These are phyloP conservation scores for Ceramica pisi DNA, from an alignment of 2,888 invertebrate species.

Conservation along the genomic window DNA sequence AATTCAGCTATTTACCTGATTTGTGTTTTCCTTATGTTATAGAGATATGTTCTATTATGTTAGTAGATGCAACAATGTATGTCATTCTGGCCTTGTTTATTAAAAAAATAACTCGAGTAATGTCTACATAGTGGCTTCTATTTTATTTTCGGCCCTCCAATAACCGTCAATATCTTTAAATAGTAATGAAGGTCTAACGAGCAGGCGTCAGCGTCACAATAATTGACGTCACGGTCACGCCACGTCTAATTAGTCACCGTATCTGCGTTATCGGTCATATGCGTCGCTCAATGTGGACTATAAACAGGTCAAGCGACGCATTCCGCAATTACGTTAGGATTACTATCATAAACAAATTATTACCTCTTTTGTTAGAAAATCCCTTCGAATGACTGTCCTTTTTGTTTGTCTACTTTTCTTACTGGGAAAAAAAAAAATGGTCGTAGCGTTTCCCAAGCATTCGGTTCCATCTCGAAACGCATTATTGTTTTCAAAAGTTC, in stretches of 20 bases:
- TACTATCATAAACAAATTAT: slow-evolving; percentile 10
- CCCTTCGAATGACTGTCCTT: not conserved
- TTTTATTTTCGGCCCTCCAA: not conserved
- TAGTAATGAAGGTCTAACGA: not conserved
- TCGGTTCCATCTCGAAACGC: too few relatives aligned
- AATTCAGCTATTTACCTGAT: not conserved
- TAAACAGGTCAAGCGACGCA: slow-evolving; percentile 31
- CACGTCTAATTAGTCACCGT: slow-evolving; percentile 9
- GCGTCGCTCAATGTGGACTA: not conserved
- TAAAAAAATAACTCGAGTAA: not conserved
- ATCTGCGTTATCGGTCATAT: slow-evolving; percentile 20
- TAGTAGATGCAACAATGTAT: too few relatives aligned
- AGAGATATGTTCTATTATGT: not conserved
- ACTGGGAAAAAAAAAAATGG: too few relatives aligned
- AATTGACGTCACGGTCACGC: slow-evolving; percentile 32
- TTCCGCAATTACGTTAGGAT: slow-evolving; percentile 7
- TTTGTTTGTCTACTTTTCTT: too few relatives aligned
- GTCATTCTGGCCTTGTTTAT: too few relatives aligned
- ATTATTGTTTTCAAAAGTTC: too few relatives aligned
- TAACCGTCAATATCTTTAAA: too few relatives aligned
- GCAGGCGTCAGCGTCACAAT: not conserved
- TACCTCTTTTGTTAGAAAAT: not conserved
- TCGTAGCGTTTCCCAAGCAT: too few relatives aligned
- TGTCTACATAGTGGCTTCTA: not conserved
- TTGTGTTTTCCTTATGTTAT: not conserved